Base-by-base conservation (phyloP, 2,113 vertebrate genomes). In the Bujurquina vittata region DNA sequence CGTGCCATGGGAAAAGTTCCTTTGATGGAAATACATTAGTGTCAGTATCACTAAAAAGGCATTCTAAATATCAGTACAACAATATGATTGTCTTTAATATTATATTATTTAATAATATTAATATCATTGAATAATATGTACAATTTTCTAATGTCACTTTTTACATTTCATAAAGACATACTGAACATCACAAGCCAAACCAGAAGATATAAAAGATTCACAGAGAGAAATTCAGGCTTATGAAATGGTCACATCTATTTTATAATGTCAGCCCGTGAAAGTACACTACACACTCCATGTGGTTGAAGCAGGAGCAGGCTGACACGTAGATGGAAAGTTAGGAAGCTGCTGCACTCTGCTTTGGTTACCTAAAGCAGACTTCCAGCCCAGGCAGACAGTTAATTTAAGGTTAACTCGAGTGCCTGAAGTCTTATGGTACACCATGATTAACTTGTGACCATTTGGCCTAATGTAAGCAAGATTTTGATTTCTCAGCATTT, bases 311-410 rank as follows among this genome's bases (percentile, higher is more conserved):
- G 46, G 65, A 87, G 90, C 37, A 31, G 77, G 37, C 82, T 85
- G 88, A 87, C 92, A 94, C 90, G 87, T 89, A 91, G 87, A 85
- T 60, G 90, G 93, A 91, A 94, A 91, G 80, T 89, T 43, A n/a
- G 40, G 49, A 63, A 83, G 84, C 60, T 14, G 15, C 12, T 10
- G 4, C 22, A 72, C 79, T 75, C 58, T n/a, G 49, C 80, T 92
- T 89, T 69, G 92, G 87, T 90, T 84, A 87, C 67, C 83, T 77
- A 75, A 86, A 83, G 83, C 74, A 91, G 88, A 85, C 78, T 84
- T 79, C 76, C 84, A 78, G 78, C 58, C 17, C 56, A 11, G 56
- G 12, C 52, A 87, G 55, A 87, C 69, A 65, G 81, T 69, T 49
- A 86, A 80, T 81, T 79, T 79, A 83, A 62, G 81, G 74, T 80